These are phyloP conservation scores for Scaptomyza pallida DNA, from an alignment of 1,140 invertebrate species.

Conservation along the genomic window DNA sequence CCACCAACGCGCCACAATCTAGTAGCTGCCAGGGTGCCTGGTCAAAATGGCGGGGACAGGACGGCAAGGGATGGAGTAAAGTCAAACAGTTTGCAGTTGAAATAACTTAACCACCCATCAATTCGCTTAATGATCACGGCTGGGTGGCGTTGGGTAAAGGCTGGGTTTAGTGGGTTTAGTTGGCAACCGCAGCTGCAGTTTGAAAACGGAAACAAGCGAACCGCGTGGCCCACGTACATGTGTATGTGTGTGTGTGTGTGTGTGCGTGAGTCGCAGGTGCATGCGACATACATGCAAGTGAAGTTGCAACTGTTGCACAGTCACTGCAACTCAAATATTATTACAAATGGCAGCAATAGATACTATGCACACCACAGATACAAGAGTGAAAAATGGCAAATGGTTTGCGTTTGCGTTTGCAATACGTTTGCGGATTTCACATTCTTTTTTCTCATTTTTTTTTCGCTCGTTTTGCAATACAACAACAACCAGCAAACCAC, in stretches of 20 bases:
- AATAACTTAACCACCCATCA: conserved; percentile 48
- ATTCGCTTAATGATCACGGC: conserved; percentile 50
- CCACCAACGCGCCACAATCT: conserved; percentile 26
- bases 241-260: conserved; percentile 14
- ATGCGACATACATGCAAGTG: conserved; percentile 13
- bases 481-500: not conserved
- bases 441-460: no score
- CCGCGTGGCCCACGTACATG: conserved; percentile 16
- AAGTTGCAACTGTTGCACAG: conserved; percentile 51
- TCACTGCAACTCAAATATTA: conserved; percentile 56
- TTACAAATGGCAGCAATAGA: conserved; percentile 56
- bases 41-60: not conserved
- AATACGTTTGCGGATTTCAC: conserved; percentile 34
- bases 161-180: conserved; percentile 1
- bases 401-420: conserved; percentile 35
- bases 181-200: conserved; percentile 40
- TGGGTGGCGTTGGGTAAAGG: not conserved
- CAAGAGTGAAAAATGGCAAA: conserved; percentile 66
- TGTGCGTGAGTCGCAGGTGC: no score
- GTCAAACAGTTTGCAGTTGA: conserved; percentile 42
- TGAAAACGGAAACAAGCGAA: conserved; percentile 29
- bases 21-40: conserved; percentile 6
- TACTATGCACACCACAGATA: conserved; percentile 32
- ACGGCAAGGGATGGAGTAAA: conserved; percentile 3
- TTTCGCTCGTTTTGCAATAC: conserved; percentile 14